These are phyloP conservation scores for Enteromius anoplus DNA, from an alignment of 2,797 vertebrate species.

Conservation along the genomic window DNA sequence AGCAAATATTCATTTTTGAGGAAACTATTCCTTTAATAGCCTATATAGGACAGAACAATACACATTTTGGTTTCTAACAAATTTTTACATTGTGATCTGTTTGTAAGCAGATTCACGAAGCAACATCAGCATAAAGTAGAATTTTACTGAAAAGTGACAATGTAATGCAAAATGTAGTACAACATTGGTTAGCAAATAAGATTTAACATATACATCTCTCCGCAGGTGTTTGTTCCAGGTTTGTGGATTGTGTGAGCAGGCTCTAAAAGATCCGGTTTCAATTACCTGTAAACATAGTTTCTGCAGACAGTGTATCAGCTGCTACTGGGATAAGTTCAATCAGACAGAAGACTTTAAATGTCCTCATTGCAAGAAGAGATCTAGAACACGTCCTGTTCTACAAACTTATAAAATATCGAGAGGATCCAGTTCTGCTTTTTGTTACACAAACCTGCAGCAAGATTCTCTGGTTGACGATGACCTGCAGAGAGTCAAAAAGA, in stretches of 20 bases:
- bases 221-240: background rate
- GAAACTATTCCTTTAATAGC: background rate
- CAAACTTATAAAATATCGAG: background rate
- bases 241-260: conserved; percentile 26
- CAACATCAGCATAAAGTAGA: background rate
- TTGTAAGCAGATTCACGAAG: background rate
- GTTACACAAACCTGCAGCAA: background rate
- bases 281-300: conserved; percentile 29
- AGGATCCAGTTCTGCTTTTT: background rate
- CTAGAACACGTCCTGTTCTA: conserved; percentile 1
- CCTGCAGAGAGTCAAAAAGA: background rate
- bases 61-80: background rate
- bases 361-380: conserved; percentile 32
- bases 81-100: background rate
- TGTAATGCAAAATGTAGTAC: background rate
- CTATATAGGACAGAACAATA: background rate
- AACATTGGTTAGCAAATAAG: background rate
- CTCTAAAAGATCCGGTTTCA: conserved; percentile 16
- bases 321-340: background rate
- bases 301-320: conserved; percentile 30
- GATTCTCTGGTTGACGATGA: background rate
- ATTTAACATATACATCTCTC: background rate
- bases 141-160: background rate
- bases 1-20: background rate
- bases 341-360: conserved; percentile 9